Conservation (phyloP, 2,113 vertebrate genomes). For the Porphyrio hochstetteri region DNA sequence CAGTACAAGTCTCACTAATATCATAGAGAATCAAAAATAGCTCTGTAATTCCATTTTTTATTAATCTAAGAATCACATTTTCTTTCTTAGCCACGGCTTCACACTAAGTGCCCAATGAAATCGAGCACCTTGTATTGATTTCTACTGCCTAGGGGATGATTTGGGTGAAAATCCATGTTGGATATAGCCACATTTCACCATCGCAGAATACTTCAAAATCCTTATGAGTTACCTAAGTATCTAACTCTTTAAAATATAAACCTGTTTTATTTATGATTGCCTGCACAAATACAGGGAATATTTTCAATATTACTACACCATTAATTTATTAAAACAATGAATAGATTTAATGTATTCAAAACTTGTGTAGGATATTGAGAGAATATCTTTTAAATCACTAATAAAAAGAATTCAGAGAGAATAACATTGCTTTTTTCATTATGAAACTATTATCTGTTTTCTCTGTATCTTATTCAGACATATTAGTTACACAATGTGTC, state of each 20-base stretch:
- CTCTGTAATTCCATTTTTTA: not conserved
- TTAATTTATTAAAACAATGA: not conserved
- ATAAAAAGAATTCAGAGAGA: not conserved
- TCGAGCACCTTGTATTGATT: not conserved
- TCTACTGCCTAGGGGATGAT: not conserved
- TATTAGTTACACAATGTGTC: not conserved
- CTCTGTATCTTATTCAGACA: not conserved
- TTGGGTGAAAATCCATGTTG: not conserved
- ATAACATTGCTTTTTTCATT: not conserved
- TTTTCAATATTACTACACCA: not conserved
- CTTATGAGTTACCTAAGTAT: not conserved
- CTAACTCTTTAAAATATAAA: not conserved
- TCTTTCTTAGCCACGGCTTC: not conserved
- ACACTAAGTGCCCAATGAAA: not conserved
- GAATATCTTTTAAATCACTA: not conserved
- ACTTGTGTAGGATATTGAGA: not conserved
- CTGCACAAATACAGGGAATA: not conserved
- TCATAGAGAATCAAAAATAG: not conserved
- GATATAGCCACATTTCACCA: not conserved
- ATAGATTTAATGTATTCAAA: not conserved
- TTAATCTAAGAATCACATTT: not conserved
- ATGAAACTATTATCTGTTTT: not conserved
- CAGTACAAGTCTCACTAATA: not conserved
- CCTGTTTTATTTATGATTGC: not conserved
- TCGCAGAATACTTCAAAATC: not conserved